These are phyloP conservation scores for Phortica magna DNA, from an alignment of 2,888 invertebrate species.

Conservation along the genomic window DNA sequence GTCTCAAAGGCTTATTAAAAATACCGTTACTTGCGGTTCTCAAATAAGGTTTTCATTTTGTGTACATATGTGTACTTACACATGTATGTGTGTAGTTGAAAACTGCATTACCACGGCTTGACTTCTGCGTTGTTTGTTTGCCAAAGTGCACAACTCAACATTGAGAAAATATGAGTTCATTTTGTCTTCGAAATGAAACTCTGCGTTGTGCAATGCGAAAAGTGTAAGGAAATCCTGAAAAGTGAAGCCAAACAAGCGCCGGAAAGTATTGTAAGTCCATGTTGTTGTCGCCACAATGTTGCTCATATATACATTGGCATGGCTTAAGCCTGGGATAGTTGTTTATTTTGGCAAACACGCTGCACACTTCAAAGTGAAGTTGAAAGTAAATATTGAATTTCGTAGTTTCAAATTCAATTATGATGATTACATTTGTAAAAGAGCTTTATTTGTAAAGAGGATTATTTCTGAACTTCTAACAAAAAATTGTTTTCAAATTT, in stretches of 20 bases:
- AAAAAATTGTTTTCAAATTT: no score
- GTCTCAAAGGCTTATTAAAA: constrained; percentile 47
- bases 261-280: not conserved
- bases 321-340: not conserved
- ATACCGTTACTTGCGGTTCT: constrained; percentile 44
- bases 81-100: not conserved
- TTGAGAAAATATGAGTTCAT: not conserved
- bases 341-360: not conserved
- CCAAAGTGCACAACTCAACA: not conserved
- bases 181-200: not conserved
- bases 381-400: not conserved
- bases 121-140: not conserved
- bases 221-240: not conserved
- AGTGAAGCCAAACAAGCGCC: constrained; percentile 6
- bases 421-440: not conserved
- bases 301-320: not conserved
- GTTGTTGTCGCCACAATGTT: not conserved
- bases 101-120: not conserved
- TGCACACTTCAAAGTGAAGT: not conserved
- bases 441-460: no score
- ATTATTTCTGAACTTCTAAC: no score
- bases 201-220: not conserved
- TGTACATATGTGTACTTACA: constrained; percentile 1
- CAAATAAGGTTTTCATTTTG: not conserved
- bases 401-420: not conserved